Evolutionary conservation across 2,797 vertebrate genomes (phyloP).

Genomic region (Podargus strigoides): DNA sequence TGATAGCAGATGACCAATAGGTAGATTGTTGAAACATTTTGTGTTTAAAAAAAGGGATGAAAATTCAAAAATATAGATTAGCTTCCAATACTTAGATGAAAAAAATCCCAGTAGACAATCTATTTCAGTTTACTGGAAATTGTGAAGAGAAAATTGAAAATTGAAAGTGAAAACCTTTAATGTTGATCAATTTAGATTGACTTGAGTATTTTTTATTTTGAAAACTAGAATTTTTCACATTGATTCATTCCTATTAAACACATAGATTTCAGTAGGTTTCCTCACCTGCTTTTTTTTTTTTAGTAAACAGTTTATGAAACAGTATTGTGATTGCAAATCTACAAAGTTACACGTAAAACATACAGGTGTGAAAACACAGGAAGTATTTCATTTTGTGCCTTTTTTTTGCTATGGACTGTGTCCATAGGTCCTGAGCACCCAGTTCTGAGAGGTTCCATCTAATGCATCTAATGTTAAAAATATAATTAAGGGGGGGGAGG

Average conservation of each 20-base stretch:
- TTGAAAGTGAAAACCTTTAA: not conserved
- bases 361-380: accelerated
- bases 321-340: not conserved
- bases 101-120: not conserved
- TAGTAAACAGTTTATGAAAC: not conserved
- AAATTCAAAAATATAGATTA: not conserved
- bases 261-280: not conserved
- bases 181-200: not conserved
- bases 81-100: not conserved
- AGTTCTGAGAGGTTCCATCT: not conserved
- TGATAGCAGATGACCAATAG: accelerated
- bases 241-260: not conserved
- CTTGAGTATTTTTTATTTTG: not conserved
- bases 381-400: accelerated
- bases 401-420: not conserved
- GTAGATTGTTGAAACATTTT: not conserved
- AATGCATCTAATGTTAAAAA: not conserved
- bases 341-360: not conserved
- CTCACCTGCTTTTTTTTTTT: not conserved
- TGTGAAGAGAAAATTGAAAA: not conserved
- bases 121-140: not conserved
- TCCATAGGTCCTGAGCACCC: not conserved
- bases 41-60: not conserved
- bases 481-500: not conserved
- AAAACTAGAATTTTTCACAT: not conserved